These are phyloP conservation scores for Microctenopoma steveboyesi DNA, from an alignment of 2,797 vertebrate genomes.

Conservation along the genomic window DNA sequence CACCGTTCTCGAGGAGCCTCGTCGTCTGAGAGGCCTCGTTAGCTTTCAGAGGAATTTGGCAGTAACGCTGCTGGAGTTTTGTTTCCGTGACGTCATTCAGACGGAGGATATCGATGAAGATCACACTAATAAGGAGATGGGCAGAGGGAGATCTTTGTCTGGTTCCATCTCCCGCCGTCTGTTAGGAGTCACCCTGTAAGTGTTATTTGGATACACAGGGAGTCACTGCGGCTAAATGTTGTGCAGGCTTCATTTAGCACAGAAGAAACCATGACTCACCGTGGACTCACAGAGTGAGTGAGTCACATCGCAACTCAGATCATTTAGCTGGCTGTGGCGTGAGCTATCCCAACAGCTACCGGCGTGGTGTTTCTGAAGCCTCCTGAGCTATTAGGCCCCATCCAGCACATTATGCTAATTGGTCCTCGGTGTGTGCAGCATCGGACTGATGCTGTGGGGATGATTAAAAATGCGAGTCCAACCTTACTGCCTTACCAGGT, in stretches of 20 bases:
- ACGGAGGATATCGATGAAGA: conserved; percentile 34
- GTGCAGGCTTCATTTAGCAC: conserved; percentile 70
- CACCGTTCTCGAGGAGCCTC: neutral
- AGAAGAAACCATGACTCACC: conserved; percentile 66
- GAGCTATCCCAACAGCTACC: conserved; percentile 51
- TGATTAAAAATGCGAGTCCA: conserved; percentile 39
- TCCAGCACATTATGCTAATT: conserved; percentile 49
- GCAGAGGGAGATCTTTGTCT: conserved; percentile 42
- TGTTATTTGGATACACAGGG: conserved; percentile 63
- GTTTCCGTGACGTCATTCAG: conserved; percentile 37
- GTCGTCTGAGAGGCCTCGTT: neutral
- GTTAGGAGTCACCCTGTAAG: conserved; percentile 54
- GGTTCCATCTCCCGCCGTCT: conserved; percentile 54
- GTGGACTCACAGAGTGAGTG: conserved; percentile 54
- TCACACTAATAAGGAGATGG: conserved; percentile 17
- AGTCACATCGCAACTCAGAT: conserved; percentile 49
- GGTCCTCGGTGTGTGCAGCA: conserved; percentile 36
- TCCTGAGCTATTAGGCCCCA: conserved; percentile 53
- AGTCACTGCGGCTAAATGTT: conserved; percentile 65
- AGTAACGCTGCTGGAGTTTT: conserved; percentile 6
- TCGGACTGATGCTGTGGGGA: conserved; percentile 18
- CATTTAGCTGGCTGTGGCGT: conserved; percentile 41
- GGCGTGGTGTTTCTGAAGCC: conserved; percentile 30
- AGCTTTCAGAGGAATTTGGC: neutral
- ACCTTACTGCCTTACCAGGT: no score